Conservation (phyloP, 2,888 invertebrate species). For the Neoscelio sp. region DNA sequence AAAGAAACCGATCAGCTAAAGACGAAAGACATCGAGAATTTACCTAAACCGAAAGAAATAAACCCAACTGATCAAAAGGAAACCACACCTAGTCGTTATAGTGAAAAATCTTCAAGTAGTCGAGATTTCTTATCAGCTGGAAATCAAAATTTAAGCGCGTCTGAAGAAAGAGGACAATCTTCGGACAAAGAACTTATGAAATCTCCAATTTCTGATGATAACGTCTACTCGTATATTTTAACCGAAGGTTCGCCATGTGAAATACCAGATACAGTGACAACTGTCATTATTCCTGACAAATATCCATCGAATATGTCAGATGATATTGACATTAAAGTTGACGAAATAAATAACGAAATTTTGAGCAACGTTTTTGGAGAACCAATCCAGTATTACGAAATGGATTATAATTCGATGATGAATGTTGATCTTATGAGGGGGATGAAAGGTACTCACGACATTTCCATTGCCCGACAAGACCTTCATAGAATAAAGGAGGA, state of each 20-base stretch:
- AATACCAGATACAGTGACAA: conserved; percentile 80
- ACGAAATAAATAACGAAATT: conserved; percentile 44
- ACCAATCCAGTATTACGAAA: conserved; percentile 60
- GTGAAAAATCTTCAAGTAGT: not conserved
- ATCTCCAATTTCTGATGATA: conserved; percentile 17
- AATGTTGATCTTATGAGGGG: conserved; percentile 70
- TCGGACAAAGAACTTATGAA: conserved; percentile 10
- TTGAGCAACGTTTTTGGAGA: conserved; percentile 73
- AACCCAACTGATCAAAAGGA: not conserved
- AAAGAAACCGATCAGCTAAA: not conserved
- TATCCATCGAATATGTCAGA: conserved; percentile 44
- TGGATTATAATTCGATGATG: conserved; percentile 12
- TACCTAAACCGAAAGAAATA: not conserved
- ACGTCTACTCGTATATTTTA: conserved; percentile 73
- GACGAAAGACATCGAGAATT: not conserved
- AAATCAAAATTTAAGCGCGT: not conserved
- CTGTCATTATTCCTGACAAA: conserved; percentile 79
- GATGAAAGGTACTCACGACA: conserved; percentile 68
- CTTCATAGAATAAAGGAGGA: conserved; percentile 77
- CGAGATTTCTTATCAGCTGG: not conserved
- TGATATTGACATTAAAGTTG: conserved; percentile 63
- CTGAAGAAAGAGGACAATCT: conserved; percentile 7
- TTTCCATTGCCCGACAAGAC: conserved; percentile 73
- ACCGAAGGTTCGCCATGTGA: conserved; percentile 80
- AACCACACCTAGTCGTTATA: not conserved